A percentile compares a stretch with the other conserved stretches of the same genome.
These are phyloP conservation scores for Cichlasoma orientale DNA, from an alignment of 2,797 vertebrate genomes.

Conservation along the genomic window DNA sequence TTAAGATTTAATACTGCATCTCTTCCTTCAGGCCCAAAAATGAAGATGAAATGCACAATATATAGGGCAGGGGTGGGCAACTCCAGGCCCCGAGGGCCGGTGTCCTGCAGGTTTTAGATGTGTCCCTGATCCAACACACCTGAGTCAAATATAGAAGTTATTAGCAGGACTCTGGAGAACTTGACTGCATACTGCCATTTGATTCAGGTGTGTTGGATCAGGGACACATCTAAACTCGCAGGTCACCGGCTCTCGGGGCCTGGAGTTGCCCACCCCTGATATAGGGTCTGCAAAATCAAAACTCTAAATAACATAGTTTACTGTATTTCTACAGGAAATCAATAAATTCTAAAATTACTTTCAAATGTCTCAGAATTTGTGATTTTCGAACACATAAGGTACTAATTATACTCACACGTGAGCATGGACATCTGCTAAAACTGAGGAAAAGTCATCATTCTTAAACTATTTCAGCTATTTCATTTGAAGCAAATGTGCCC, in stretches of 20 bases:
- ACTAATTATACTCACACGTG: not conserved
- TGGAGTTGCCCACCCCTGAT: too few species aligned
- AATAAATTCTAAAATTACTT: not conserved
- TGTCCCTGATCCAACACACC: too few species aligned
- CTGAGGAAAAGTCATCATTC: not conserved
- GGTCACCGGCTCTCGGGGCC: too few species aligned
- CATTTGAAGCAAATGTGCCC: not conserved
- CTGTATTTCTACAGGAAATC: not conserved
- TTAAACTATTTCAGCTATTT: not conserved
- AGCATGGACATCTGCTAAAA: not conserved
- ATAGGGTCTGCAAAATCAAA: not conserved
- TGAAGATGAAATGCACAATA: not conserved
- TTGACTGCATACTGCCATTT: too few species aligned
- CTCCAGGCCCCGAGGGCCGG: too few species aligned
- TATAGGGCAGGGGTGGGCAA: too few species aligned
- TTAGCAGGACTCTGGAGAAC: too few species aligned
- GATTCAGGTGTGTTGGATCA: too few species aligned
- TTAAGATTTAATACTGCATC: not conserved
- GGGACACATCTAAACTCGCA: too few species aligned
- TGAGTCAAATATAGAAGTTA: too few species aligned
- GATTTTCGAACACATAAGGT: too few species aligned
- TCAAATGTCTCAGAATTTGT: not conserved
- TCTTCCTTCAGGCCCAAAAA: not conserved
- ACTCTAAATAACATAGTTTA: accelerated
- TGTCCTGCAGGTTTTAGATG: too few species aligned